Conservation (phyloP, 1,140 invertebrate genomes). For the Trissolcus basalis region DNA sequence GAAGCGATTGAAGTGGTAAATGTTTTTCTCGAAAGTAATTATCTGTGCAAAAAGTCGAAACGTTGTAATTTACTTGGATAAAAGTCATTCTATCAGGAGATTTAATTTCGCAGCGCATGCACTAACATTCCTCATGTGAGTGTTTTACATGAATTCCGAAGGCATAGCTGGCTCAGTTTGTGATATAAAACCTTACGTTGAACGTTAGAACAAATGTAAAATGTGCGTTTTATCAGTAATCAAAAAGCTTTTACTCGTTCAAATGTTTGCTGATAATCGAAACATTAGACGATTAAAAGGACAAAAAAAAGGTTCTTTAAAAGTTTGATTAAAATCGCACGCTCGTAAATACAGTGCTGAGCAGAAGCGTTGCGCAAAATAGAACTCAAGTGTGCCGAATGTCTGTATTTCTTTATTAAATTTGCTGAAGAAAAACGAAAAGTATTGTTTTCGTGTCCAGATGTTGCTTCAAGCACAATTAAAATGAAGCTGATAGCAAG, state of each 20-base stretch:
- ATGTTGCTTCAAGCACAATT: slow-evolving; percentile 49
- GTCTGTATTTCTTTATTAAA: slow-evolving; percentile 54
- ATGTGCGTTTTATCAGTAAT: slow-evolving; percentile 3
- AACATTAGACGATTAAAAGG: slow-evolving; percentile 25
- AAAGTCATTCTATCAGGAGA: slow-evolving; percentile 16
- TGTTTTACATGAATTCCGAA: slow-evolving; percentile 18
- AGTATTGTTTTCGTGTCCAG: slow-evolving; percentile 32
- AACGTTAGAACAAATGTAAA: slow-evolving; percentile 19
- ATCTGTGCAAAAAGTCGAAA: slow-evolving; percentile 22
- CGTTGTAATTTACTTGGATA: slow-evolving; percentile 36
- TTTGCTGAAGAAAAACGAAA: slow-evolving; percentile 44
- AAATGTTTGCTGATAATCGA: slow-evolving; percentile 9
- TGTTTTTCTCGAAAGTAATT: slow-evolving; percentile 26
- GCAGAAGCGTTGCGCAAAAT: slow-evolving; percentile 16
- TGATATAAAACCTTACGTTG: slow-evolving; percentile 24
- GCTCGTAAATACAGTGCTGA: slow-evolving; percentile 19
- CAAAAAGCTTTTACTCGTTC: slow-evolving; percentile 17
- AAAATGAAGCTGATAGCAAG: slow-evolving; percentile 48
- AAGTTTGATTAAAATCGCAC: slow-evolving; percentile 38
- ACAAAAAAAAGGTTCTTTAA: slow-evolving; percentile 15
- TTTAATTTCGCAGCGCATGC: slow-evolving; percentile 12
- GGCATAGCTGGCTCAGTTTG: slow-evolving; percentile 7
- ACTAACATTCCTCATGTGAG: slow-evolving; percentile 19
- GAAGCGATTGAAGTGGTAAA: slow-evolving; percentile 9
- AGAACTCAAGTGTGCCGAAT: slow-evolving; percentile 35